Percentiles rank a stretch among this genome's conserved stretches.
Conservation (phyloP, 2,797 vertebrate genomes). For the Hipposideros larvatus region DNA sequence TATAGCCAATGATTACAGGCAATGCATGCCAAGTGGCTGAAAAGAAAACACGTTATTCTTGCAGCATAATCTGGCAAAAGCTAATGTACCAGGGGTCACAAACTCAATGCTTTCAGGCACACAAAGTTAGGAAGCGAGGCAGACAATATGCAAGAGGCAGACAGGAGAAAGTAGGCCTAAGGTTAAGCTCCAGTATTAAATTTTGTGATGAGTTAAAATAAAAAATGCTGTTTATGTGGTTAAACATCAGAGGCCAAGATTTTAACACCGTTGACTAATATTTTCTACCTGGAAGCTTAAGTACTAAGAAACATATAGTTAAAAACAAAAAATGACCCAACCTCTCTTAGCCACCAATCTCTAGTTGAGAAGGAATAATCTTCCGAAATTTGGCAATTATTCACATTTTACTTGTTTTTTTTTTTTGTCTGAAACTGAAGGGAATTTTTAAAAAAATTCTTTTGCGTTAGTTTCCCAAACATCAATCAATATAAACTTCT, state of each 20-base stretch:
- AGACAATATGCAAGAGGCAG: no score
- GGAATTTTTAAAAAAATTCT: not conserved
- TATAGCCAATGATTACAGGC: not conserved
- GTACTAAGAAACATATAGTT: not conserved
- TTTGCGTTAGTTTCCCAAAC: not conserved
- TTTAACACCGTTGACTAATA: not conserved
- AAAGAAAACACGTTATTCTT: not conserved
- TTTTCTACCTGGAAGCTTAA: not conserved
- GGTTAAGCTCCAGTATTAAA: not conserved
- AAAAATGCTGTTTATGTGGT: not conserved
- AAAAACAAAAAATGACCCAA: not conserved
- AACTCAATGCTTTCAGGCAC: not conserved
- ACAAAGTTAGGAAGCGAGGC: not conserved
- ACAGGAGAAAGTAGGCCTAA: not conserved
- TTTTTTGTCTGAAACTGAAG: not conserved
- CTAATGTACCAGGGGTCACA: not conserved
- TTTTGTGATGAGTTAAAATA: not conserved
- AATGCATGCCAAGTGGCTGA: fast-evolving
- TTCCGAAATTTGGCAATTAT: conserved; percentile 21
- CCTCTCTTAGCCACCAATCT: not conserved
- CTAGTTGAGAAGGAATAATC: not conserved
- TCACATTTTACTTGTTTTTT: not conserved
- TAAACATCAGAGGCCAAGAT: not conserved
- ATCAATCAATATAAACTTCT: not conserved
- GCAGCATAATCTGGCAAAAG: not conserved